Evolutionary conservation across 2,888 invertebrate genomes (phyloP).

Genomic region (Empis livida): DNA sequence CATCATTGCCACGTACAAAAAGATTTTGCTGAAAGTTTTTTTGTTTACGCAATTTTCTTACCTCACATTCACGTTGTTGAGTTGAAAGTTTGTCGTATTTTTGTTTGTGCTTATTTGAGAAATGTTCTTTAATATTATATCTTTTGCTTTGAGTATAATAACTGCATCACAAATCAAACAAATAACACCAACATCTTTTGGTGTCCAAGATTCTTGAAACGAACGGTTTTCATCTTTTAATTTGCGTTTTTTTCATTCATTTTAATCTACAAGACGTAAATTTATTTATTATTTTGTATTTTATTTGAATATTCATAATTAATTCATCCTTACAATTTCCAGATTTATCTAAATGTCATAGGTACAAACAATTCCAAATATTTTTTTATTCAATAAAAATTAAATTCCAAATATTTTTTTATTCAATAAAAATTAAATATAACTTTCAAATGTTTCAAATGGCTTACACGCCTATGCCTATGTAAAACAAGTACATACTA

Average conservation of each 20-base stretch:
- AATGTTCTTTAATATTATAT: neutral
- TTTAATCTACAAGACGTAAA: neutral
- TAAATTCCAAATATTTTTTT: neutral
- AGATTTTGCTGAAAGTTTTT: neutral
- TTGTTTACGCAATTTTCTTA: neutral
- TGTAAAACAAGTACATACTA: neutral
- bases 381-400: no score
- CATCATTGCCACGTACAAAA: neutral
- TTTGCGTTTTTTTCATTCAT: neutral
- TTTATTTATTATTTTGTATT: neutral
- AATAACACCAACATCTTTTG: neutral
- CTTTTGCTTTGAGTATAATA: conserved; percentile 2
- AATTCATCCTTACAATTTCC: neutral
- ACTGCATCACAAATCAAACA: conserved; percentile 2
- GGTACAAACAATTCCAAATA: neutral
- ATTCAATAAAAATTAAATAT: neutral
- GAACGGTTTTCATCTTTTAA: neutral
- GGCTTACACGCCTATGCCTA: neutral
- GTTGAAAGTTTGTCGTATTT: neutral
- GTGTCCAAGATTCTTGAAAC: conserved; percentile 1
- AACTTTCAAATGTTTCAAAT: neutral
- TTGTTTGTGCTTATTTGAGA: neutral
- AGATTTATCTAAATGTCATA: neutral
- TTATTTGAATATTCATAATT: neutral
- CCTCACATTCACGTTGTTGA: neutral